Conservation (phyloP, 2,888 invertebrate species). For the Nomada flava region DNA sequence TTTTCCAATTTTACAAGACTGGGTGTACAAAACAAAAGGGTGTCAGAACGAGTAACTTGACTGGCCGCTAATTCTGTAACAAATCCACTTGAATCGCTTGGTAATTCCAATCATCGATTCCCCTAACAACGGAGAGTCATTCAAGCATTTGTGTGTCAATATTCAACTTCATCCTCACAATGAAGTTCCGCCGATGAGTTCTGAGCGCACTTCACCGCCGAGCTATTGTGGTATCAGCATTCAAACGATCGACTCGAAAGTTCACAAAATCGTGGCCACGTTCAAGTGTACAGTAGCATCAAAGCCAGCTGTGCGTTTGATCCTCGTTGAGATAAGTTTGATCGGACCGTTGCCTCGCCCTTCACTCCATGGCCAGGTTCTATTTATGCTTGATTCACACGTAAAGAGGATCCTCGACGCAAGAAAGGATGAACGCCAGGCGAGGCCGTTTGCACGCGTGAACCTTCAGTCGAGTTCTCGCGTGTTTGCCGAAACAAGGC, state of each 20-base stretch:
- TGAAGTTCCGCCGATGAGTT: constrained; percentile 6
- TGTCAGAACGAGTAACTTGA: too few relatives aligned
- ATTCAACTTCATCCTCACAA: background rate
- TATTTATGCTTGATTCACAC: constrained; percentile 25
- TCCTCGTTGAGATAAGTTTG: constrained; percentile 11
- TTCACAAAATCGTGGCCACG: constrained; percentile 16
- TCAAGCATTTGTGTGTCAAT: constrained; percentile 8
- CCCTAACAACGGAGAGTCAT: background rate
- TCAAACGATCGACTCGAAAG: constrained; percentile 22
- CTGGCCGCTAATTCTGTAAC: background rate
- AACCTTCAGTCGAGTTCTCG: constrained; percentile 32
- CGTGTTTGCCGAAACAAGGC: constrained; percentile 54
- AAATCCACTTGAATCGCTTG: background rate
- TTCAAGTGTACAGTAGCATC: constrained; percentile 17
- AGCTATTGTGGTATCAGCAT: background rate
- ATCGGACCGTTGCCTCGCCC: background rate
- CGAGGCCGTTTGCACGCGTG: constrained; percentile 3
- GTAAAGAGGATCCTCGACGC: background rate
- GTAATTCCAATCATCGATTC: background rate
- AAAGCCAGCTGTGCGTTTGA: constrained; percentile 5
- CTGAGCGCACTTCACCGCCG: constrained; percentile 6
- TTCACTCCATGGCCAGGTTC: background rate
- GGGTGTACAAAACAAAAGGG: background rate
- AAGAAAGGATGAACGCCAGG: constrained; percentile 1
- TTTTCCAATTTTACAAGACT: background rate